Conservation (phyloP, 2,888 invertebrate genomes). For the Hanleya hanleyi region DNA sequence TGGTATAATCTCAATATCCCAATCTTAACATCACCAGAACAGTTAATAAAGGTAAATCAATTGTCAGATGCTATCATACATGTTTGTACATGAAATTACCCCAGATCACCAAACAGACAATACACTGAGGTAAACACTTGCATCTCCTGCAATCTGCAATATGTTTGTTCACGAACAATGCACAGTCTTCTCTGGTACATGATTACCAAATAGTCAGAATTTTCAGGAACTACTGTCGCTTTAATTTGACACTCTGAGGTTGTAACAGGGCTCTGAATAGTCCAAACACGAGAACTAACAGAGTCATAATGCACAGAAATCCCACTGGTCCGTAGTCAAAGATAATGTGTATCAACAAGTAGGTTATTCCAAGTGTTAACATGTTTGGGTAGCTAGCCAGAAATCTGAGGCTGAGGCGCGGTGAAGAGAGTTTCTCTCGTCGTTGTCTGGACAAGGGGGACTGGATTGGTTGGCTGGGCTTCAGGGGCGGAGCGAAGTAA, state of each 20-base stretch:
- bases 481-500: slow-evolving; percentile 50
- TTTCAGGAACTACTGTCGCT: neutral
- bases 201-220: neutral
- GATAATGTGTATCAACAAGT: slow-evolving; percentile 44
- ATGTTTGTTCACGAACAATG: too few species aligned
- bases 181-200: too few species aligned
- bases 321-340: slow-evolving; percentile 51
- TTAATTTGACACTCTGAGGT: neutral
- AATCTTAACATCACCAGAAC: too few species aligned
- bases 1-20: too few species aligned
- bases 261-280: slow-evolving; percentile 36
- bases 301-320: slow-evolving; percentile 45
- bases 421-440: slow-evolving; percentile 40
- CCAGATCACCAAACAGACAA: too few species aligned
- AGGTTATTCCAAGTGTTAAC: slow-evolving; percentile 76
- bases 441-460: slow-evolving; percentile 46
- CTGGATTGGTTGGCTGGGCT: slow-evolving; percentile 72
- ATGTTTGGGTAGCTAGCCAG: slow-evolving; percentile 81
- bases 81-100: too few species aligned
- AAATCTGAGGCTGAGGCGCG: slow-evolving; percentile 74
- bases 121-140: too few species aligned
- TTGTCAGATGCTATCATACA: too few species aligned
- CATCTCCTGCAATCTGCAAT: too few species aligned
- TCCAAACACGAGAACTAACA: slow-evolving; percentile 46
- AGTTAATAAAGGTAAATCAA: too few species aligned